Percentiles rank a stretch among this genome's conserved stretches.
Conservation (phyloP, 2,888 invertebrate species). For the Abrostola tripartita region DNA sequence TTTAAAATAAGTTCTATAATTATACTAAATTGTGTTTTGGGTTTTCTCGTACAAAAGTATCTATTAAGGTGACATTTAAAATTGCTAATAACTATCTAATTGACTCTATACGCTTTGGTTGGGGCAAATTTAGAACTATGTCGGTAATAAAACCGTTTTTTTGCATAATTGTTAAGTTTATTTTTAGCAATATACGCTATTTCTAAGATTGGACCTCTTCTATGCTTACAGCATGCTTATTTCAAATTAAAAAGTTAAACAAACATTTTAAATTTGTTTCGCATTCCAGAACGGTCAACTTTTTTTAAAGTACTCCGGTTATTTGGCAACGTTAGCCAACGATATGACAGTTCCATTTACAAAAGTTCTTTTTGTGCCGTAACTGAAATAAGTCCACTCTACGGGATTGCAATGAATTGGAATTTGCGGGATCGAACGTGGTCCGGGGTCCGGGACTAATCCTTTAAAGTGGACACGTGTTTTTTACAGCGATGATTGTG, state of each 20-base stretch:
- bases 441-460: constrained; percentile 16
- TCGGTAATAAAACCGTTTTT: no score
- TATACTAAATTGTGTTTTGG: no score
- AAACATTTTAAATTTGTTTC: neutral
- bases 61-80: no score
- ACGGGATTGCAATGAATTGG: constrained; percentile 26
- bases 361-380: constrained; percentile 10
- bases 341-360: constrained; percentile 26
- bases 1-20: no score
- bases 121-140: no score
- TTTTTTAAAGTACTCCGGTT: neutral
- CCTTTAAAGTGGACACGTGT: constrained; percentile 24
- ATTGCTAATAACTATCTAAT: no score
- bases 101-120: no score
- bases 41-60: no score
- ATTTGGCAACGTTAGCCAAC: constrained; percentile 3
- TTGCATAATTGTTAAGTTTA: no score
- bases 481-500: constrained; percentile 1
- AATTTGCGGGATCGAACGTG: constrained; percentile 15
- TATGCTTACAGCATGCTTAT: no score
- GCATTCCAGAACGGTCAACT: neutral
- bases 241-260: neutral
- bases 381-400: constrained; percentile 14
- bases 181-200: no score
- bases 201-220: no score